These are phyloP conservation scores for Vombatus ursinus DNA, from an alignment of 2,113 vertebrate genomes.

Conservation along the genomic window DNA sequence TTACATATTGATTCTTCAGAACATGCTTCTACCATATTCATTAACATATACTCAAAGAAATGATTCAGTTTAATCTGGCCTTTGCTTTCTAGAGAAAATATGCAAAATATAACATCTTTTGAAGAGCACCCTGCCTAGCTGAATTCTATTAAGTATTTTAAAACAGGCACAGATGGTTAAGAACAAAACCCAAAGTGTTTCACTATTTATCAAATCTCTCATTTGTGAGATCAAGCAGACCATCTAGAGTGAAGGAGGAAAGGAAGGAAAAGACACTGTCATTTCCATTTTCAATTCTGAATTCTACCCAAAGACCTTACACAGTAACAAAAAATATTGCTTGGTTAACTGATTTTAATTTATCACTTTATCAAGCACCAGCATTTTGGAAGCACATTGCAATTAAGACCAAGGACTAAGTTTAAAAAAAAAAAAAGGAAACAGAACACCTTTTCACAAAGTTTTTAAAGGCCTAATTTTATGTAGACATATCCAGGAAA, in stretches of 20 bases:
- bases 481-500: neutral
- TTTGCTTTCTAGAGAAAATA: constrained; percentile 27
- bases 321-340: neutral
- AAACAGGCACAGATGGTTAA: constrained; percentile 27
- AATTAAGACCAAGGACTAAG: constrained; percentile 7
- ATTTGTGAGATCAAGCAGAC: constrained; percentile 3
- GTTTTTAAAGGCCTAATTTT: constrained; percentile 30
- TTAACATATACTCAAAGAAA: neutral
- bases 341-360: neutral
- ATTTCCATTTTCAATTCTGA: constrained; percentile 37
- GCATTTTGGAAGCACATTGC: neutral
- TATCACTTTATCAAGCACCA: constrained; percentile 11
- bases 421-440: constrained; percentile 6
- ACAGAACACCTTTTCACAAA: neutral
- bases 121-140: constrained; percentile 2
- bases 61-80: constrained; percentile 9
- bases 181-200: constrained; percentile 21
- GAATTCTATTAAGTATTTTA: constrained; percentile 29
- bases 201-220: neutral
- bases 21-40: neutral
- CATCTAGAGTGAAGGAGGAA: constrained; percentile 19
- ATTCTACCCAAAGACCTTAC: neutral
- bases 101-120: constrained; percentile 16
- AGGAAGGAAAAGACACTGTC: neutral
- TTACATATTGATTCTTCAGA: neutral